Conservation (phyloP, 2,797 vertebrate species). For the Spheniscus humboldti region DNA sequence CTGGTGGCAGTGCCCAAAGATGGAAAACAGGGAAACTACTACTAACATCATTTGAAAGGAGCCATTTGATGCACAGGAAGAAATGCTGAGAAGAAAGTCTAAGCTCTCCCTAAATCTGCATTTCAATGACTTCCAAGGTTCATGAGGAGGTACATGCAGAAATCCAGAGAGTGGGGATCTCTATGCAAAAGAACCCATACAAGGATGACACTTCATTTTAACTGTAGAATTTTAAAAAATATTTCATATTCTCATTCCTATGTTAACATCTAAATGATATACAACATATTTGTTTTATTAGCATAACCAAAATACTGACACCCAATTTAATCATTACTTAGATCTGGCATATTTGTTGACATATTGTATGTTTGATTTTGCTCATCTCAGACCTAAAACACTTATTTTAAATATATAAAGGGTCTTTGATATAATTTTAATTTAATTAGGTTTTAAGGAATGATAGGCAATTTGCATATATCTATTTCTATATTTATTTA, state of each 20-base stretch:
- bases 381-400: neutral
- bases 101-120: neutral
- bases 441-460: neutral
- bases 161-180: conserved; percentile 11
- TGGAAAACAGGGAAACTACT: neutral
- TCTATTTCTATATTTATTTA: neutral
- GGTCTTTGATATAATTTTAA: neutral
- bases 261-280: neutral
- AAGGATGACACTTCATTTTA: neutral
- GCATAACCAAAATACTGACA: neutral
- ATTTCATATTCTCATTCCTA: neutral
- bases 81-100: neutral
- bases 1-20: neutral
- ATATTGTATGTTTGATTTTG: neutral
- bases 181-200: neutral
- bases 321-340: neutral
- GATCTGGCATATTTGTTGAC: neutral
- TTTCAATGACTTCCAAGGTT: conserved; percentile 49
- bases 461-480: neutral
- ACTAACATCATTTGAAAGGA: neutral
- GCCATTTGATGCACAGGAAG: neutral
- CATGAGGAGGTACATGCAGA: conserved; percentile 40
- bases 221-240: neutral
- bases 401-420: neutral
- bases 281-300: neutral